A percentile compares a stretch with the other conserved stretches of the same genome.
Evolutionary conservation across 2,113 vertebrate species (phyloP).

Genomic region (Pelmatolapia mariae): DNA sequence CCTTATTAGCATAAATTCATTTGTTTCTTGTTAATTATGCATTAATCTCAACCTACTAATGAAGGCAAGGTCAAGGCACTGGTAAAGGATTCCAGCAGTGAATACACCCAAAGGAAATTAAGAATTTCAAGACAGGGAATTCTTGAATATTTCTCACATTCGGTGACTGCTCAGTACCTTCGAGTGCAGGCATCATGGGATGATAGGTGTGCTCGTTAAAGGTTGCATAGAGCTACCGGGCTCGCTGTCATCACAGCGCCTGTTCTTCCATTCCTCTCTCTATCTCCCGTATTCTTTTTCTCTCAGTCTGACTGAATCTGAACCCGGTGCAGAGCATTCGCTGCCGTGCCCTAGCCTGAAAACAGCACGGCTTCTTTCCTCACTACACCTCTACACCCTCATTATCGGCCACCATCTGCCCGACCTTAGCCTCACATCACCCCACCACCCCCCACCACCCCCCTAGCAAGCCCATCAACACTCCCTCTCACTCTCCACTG

Average conservation of each 20-base stretch:
- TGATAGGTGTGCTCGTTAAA: conserved; percentile 24
- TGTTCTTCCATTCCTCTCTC: neutral
- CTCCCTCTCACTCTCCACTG: conserved; percentile 21
- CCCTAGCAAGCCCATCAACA: conserved; percentile 29
- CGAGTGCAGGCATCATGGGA: neutral
- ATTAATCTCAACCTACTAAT: conserved; percentile 55
- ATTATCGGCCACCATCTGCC: conserved; percentile 65
- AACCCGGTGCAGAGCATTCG: neutral
- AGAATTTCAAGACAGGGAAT: neutral
- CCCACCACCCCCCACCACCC: neutral
- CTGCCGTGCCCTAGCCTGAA: neutral
- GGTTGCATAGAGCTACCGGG: conserved; percentile 5
- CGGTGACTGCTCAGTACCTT: neutral
- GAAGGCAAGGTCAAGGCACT: conserved; percentile 46
- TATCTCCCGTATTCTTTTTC: neutral
- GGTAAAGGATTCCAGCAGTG: neutral
- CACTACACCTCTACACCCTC: conserved; percentile 33
- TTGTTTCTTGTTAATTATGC: conserved; percentile 65
- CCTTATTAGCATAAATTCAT: conserved; percentile 54
- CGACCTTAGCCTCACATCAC: conserved; percentile 35
- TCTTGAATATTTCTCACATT: conserved; percentile 11
- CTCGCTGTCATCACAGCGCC: neutral
- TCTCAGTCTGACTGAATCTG: neutral
- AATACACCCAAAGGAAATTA: neutral
- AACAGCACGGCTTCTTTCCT: conserved; percentile 15